Percentiles rank a stretch among this genome's conserved stretches.
These are phyloP conservation scores for Syrphus vitripennis DNA, from an alignment of 2,888 invertebrate species.

Conservation along the genomic window DNA sequence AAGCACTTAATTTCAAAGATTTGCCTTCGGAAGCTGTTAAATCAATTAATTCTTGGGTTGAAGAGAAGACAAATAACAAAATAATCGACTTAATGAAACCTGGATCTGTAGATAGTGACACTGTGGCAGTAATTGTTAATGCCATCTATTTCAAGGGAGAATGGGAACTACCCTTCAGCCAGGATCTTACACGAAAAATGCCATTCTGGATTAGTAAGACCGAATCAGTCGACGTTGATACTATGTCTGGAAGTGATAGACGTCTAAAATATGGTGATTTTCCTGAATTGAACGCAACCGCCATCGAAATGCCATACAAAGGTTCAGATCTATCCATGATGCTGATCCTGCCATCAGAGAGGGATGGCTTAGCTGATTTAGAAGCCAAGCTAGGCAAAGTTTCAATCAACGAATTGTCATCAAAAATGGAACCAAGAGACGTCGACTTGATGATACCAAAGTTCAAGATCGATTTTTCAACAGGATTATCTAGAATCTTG, in stretches of 20 bases:
- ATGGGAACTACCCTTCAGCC: slow-evolving; percentile 86
- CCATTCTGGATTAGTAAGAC: slow-evolving; percentile 81
- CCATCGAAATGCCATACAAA: slow-evolving; percentile 87
- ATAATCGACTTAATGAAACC: slow-evolving; percentile 88
- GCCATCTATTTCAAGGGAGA: slow-evolving; percentile 92
- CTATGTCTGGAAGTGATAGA: slow-evolving; percentile 83
- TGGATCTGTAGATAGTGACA: slow-evolving; percentile 81
- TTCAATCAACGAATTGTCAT: slow-evolving; percentile 82
- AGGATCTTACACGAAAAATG: slow-evolving; percentile 54
- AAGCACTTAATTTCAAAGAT: slow-evolving; percentile 84
- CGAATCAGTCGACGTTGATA: slow-evolving; percentile 83
- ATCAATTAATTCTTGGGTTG: slow-evolving; percentile 91
- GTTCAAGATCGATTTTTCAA: slow-evolving; percentile 88
- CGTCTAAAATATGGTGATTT: slow-evolving; percentile 80
- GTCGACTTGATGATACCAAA: slow-evolving; percentile 87
- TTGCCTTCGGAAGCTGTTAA: slow-evolving; percentile 80
- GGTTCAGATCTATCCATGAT: slow-evolving; percentile 87
- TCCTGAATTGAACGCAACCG: slow-evolving; percentile 81
- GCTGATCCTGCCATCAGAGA: slow-evolving; percentile 86
- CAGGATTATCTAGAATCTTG: slow-evolving; percentile 84
- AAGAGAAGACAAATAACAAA: slow-evolving; percentile 89
- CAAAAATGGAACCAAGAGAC: slow-evolving; percentile 83
- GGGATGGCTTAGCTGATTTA: slow-evolving; percentile 84
- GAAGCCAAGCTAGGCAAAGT: slow-evolving; percentile 84
- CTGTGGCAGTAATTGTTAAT: slow-evolving; percentile 87